phyloP scores from a whole-genome alignment of 2,888 invertebrate species.

The Seladonia tumulorum region DNA sequence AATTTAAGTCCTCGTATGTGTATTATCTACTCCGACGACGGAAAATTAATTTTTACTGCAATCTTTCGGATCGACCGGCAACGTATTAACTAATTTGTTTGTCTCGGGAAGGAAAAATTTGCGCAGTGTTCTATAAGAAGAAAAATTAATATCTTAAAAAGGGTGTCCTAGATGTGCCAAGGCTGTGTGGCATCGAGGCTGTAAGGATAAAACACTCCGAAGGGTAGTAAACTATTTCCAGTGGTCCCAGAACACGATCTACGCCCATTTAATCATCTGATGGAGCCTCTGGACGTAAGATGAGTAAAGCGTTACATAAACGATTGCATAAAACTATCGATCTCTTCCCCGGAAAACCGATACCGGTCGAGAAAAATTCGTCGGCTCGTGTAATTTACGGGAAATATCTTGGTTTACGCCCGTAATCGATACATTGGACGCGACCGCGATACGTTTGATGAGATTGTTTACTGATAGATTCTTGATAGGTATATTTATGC shows the following conservation, averaged over 20 bases:
- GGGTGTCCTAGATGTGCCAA: not conserved
- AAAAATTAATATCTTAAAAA: not conserved
- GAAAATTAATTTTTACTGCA: not conserved
- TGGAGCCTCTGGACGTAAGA: slow-evolving; percentile 13
- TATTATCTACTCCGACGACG: not conserved
- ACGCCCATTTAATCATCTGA: slow-evolving; percentile 41
- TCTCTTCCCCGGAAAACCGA: slow-evolving; percentile 25
- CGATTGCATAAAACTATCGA: slow-evolving; percentile 46
- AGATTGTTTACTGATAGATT: not conserved
- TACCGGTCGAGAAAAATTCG: slow-evolving; percentile 31
- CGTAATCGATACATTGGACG: slow-evolving; percentile 12
- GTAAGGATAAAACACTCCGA: slow-evolving; percentile 3
- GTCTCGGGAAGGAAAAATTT: not conserved
- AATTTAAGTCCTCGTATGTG: too few species aligned
- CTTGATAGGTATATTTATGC: not conserved
- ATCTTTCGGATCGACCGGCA: not conserved
- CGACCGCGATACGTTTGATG: not conserved
- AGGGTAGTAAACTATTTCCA: slow-evolving; percentile 37
- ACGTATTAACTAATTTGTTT: slow-evolving; percentile 2
- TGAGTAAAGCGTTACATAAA: slow-evolving; percentile 45
- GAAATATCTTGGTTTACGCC: slow-evolving; percentile 2
- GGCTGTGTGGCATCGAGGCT: not conserved
- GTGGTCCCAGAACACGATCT: slow-evolving; percentile 12
- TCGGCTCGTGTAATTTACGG: slow-evolving; percentile 17
- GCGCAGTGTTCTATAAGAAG: not conserved